Base-by-base conservation (phyloP, 1,140 invertebrate genomes). In the Prorops nasuta region DNA sequence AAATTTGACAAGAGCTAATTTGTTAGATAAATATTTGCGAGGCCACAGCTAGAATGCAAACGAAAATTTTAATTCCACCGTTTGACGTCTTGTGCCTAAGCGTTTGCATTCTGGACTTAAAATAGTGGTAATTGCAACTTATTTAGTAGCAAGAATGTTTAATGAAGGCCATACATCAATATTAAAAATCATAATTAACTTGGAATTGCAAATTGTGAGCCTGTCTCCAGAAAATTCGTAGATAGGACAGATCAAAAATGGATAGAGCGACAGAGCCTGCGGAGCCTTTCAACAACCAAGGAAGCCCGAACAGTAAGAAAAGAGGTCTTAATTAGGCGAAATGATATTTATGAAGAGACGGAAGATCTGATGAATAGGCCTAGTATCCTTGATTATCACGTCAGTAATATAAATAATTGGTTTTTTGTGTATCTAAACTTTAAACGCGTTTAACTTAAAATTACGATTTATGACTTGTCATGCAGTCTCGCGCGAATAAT, bases 41-140 rank as follows among this genome's bases (percentile, higher is more conserved):
- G 42, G 42, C 0, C 28, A 44, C 7, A 34, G 15, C 1, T 17
- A 44, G 22, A 49, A 43, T 35, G 40, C 38, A 3, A 49, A 41
- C 10, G 38, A 49, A 41, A 35, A 28, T 31, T 49, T 43, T 15
- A 39, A 43, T 18, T 24, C 24, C 1, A 28, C 38, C 1, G 19
- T 47, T 7, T 43, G 10, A 16, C 34, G 17, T 12, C 22, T 37
- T 7, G 12, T 17, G 3, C 42, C 28, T 12, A 44, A 44, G 19
- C 28, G 32, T 7, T 3, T 44, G 3, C 10, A 20, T 34, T 12
- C 42, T 12, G 42, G 28, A 1, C 1, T n/a, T 3, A 36, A 37
- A 37, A 24, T 37, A 2, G 2, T 45, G 2, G 15, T 35, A 22
- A n/a, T 45, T 1, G 18, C 10, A 17, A 1, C 34, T 16, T 45